phyloP scores from a whole-genome alignment of 2,797 vertebrate species.

The Scolopax rusticola region DNA sequence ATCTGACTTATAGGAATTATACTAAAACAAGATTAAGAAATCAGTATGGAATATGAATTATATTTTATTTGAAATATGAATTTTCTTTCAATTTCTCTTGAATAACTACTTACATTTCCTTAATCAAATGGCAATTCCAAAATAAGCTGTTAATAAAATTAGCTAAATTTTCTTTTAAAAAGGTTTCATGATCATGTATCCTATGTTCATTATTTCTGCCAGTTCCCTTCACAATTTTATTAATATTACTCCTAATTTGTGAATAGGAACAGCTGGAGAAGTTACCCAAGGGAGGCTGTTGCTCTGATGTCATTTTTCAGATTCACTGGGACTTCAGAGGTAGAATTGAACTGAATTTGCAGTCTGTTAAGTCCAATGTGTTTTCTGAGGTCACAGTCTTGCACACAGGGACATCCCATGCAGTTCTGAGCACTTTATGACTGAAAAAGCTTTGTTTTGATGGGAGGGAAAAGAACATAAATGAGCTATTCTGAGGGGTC shows the following conservation, averaged over 20 bases:
- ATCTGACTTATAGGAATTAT: background rate
- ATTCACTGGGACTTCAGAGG: background rate
- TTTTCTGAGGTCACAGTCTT: background rate
- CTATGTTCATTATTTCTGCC: background rate
- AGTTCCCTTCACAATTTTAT: background rate
- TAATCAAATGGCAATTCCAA: background rate
- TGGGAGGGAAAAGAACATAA: background rate
- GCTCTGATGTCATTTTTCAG: background rate
- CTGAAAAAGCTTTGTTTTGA: background rate
- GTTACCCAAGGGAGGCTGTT: background rate
- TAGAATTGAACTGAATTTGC: background rate
- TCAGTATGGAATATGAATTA: background rate
- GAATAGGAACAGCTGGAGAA: background rate
- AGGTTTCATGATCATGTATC: background rate
- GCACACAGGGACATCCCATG: background rate
- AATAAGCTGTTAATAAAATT: background rate
- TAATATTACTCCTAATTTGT: background rate
- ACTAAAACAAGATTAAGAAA: background rate
- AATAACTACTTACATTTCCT: background rate
- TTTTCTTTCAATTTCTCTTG: background rate
- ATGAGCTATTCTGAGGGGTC: background rate
- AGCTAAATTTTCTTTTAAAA: background rate
- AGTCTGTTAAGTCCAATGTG: background rate
- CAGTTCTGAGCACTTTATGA: background rate
- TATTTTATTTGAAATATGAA: too few relatives aligned